Percentiles rank a stretch among this genome's conserved stretches.
phyloP scores from a whole-genome alignment of 2,113 vertebrate genomes.

The Clarias batrachus region DNA sequence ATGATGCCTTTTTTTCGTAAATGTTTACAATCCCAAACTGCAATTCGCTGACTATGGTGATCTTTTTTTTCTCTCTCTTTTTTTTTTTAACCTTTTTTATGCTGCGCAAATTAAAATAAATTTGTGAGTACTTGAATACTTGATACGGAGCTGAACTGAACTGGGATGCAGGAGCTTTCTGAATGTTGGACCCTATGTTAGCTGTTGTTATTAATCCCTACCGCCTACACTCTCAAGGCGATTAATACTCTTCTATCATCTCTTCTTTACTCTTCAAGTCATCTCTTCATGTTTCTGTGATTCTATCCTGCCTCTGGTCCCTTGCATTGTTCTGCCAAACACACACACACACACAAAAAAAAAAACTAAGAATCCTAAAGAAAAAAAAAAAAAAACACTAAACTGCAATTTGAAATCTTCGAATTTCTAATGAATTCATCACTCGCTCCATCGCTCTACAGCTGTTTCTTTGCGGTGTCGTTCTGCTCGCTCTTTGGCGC shows the following conservation, averaged over 20 bases:
- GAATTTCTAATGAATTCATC: too few relatives aligned
- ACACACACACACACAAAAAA: background rate
- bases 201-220: background rate
- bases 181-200: background rate
- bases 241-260: background rate
- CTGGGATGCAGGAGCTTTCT: background rate
- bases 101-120: background rate
- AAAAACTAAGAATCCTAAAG: background rate
- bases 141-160: background rate
- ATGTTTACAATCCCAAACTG: background rate
- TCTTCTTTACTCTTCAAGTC: background rate
- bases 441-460: slow-evolving; percentile 38
- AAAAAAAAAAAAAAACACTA: background rate
- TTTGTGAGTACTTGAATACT: too few relatives aligned
- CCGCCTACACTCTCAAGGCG: background rate
- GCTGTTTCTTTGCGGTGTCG: slow-evolving; percentile 54
- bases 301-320: background rate
- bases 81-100: too few relatives aligned
- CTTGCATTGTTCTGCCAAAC: background rate
- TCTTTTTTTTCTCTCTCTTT: background rate
- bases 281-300: background rate
- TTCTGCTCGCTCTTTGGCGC: slow-evolving; percentile 60
- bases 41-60: background rate
- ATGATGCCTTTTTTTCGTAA: background rate
- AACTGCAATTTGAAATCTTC: background rate